phyloP scores from a whole-genome alignment of 1,140 invertebrate genomes.

The Antheraea mylitta region DNA sequence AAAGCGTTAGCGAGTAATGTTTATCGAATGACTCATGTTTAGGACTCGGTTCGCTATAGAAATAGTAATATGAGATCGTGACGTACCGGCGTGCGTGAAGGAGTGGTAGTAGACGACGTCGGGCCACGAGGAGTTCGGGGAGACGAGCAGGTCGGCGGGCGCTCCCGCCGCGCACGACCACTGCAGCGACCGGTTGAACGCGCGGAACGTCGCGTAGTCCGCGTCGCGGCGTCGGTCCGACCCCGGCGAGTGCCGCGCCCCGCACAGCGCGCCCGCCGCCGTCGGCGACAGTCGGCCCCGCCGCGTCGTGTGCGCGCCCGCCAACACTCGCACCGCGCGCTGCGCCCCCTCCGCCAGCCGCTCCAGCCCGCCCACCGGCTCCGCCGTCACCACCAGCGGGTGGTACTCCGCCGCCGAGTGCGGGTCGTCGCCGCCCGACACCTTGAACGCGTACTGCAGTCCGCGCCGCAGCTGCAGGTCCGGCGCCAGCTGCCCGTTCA shows the following conservation, averaged over 20 bases:
- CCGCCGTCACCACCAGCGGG: slow-evolving; percentile 86
- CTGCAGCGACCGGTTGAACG: slow-evolving; percentile 88
- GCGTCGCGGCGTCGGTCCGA: slow-evolving; percentile 89
- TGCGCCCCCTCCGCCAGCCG: slow-evolving; percentile 51
- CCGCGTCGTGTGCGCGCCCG: slow-evolving; percentile 66
- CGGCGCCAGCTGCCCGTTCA: too few relatives aligned
- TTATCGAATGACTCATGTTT: too few relatives aligned
- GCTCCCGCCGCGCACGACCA: slow-evolving; percentile 85
- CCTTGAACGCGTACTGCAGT: too few relatives aligned
- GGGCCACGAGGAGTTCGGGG: slow-evolving; percentile 94
- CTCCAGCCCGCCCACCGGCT: slow-evolving; percentile 71
- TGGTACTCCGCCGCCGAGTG: too few relatives aligned
- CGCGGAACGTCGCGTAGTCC: slow-evolving; percentile 88
- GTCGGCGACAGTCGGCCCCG: slow-evolving; percentile 48
- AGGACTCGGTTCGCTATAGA: too few relatives aligned
- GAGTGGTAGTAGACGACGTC: slow-evolving; percentile 96
- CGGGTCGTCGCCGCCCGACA: too few relatives aligned
- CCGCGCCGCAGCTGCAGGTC: too few relatives aligned
- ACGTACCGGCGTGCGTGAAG: slow-evolving; percentile 85
- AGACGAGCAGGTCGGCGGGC: slow-evolving; percentile 87
- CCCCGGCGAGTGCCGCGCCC: slow-evolving; percentile 81
- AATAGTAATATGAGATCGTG: too few relatives aligned
- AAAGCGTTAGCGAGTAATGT: too few relatives aligned
- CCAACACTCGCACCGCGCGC: slow-evolving; percentile 46
- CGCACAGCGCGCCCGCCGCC: slow-evolving; percentile 86